A percentile compares a stretch with the other conserved stretches of the same genome.
Evolutionary conservation across 2,113 vertebrate genomes (phyloP).

Genomic region (Pteronura brasiliensis): DNA sequence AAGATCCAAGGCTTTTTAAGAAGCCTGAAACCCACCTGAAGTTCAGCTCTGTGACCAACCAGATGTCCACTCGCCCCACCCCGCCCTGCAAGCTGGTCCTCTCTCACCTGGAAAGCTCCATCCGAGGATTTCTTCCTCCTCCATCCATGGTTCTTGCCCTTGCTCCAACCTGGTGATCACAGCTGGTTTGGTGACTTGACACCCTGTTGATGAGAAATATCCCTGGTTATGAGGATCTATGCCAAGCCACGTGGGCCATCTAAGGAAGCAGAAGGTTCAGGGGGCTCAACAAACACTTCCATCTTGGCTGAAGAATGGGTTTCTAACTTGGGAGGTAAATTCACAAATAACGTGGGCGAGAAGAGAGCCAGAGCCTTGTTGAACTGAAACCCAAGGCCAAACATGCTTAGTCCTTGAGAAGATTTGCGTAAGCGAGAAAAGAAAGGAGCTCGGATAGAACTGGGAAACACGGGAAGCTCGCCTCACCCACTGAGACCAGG

Average conservation of each 20-base stretch:
- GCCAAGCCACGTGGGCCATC: background rate
- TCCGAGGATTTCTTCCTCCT: background rate
- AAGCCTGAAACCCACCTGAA: background rate
- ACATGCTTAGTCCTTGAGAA: background rate
- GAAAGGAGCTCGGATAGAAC: background rate
- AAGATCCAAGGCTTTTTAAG: background rate
- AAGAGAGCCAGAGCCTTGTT: background rate
- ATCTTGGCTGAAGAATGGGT: fast-evolving
- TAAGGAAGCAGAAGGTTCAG: background rate
- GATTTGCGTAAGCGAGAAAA: background rate
- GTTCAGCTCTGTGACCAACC: background rate
- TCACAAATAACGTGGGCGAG: background rate
- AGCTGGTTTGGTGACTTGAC: background rate
- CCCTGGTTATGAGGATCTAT: background rate
- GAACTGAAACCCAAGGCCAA: background rate
- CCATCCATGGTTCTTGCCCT: background rate
- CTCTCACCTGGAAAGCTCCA: conserved; percentile 8
- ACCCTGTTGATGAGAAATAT: background rate
- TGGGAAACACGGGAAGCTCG: fast-evolving
- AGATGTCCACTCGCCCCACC: background rate
- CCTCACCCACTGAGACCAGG: background rate
- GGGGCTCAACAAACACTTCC: background rate
- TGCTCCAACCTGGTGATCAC: conserved; percentile 46
- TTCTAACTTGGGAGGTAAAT: background rate
- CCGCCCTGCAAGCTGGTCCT: background rate